Evolutionary conservation across 2,888 invertebrate species (phyloP).

Genomic region (Andrena camellia): DNA sequence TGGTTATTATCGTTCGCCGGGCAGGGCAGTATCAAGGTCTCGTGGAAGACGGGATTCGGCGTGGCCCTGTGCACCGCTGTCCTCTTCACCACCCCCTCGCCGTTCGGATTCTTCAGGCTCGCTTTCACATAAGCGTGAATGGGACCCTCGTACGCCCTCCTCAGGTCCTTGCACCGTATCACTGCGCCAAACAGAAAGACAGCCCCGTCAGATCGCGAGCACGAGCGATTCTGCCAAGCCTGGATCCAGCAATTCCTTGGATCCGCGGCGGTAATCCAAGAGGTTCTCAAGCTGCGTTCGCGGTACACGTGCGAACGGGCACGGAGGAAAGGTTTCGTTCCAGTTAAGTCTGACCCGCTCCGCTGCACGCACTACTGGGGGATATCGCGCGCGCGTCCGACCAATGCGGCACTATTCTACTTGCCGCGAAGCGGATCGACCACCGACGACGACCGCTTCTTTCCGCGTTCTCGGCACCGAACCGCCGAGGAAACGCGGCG

Average conservation of each 20-base stretch:
- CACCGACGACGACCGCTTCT: background rate
- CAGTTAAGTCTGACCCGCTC: slow-evolving; percentile 63
- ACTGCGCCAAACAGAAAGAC: slow-evolving; percentile 86
- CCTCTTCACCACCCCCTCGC: slow-evolving; percentile 89
- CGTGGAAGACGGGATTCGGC: slow-evolving; percentile 92
- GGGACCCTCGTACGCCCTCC: slow-evolving; percentile 88
- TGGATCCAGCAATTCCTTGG: too few species aligned
- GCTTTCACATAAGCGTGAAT: slow-evolving; percentile 95
- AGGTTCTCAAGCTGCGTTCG: background rate
- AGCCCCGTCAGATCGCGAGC: slow-evolving; percentile 17
- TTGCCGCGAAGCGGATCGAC: slow-evolving; percentile 46
- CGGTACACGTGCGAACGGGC: background rate
- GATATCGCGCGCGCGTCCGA: slow-evolving; percentile 68
- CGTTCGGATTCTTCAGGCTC: slow-evolving; percentile 82
- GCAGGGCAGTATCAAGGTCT: slow-evolving; percentile 90
- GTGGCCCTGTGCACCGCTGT: slow-evolving; percentile 94
- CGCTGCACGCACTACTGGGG: slow-evolving; percentile 71
- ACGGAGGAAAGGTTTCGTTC: background rate
- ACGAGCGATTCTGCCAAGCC: background rate
- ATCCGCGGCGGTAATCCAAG: background rate
- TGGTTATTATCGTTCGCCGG: slow-evolving; percentile 83
- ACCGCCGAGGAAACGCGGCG: background rate
- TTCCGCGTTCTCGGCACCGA: background rate
- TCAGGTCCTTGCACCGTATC: slow-evolving; percentile 91
- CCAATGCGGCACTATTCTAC: slow-evolving; percentile 79